Evolutionary conservation across 2,113 vertebrate genomes (phyloP).

Genomic region (Oryzias curvinotus): DNA sequence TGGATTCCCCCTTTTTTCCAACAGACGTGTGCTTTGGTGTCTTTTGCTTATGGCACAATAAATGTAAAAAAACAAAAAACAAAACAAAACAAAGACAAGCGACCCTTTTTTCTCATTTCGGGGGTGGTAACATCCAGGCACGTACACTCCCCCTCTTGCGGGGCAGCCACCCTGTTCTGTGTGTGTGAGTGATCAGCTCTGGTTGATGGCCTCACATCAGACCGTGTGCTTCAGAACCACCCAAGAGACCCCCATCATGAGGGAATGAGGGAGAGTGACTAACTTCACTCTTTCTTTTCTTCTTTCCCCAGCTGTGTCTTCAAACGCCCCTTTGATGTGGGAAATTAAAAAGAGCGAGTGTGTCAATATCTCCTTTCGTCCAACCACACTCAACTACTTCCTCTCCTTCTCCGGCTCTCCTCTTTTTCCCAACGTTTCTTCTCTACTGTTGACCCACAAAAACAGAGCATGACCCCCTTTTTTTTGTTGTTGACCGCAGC

Average conservation of each 20-base stretch:
- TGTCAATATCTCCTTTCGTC: slow-evolving; percentile 80
- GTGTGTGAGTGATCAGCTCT: slow-evolving; percentile 50
- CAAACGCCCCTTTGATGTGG: slow-evolving; percentile 84
- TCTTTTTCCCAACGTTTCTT: slow-evolving; percentile 51
- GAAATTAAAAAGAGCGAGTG: slow-evolving; percentile 79
- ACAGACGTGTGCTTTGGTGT: slow-evolving; percentile 36
- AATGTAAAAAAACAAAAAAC: slow-evolving; percentile 50
- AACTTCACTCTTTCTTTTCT: slow-evolving; percentile 85
- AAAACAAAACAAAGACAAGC: slow-evolving; percentile 56
- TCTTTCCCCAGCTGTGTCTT: slow-evolving; percentile 85
- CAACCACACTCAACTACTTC: slow-evolving; percentile 78
- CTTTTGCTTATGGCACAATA: slow-evolving; percentile 45
- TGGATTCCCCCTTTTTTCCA: slow-evolving; percentile 71
- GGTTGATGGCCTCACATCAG: slow-evolving; percentile 56
- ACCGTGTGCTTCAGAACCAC: slow-evolving; percentile 65
- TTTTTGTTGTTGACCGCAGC: slow-evolving; percentile 39
- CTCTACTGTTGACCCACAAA: slow-evolving; percentile 65
- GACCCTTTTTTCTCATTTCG: slow-evolving; percentile 15
- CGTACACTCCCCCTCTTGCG: slow-evolving; percentile 37
- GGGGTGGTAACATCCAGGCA: slow-evolving; percentile 30
- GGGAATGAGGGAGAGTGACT: slow-evolving; percentile 81
- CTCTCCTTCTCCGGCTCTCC: slow-evolving; percentile 55
- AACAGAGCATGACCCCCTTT: slow-evolving; percentile 60
- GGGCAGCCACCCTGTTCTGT: slow-evolving; percentile 38
- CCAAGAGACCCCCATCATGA: slow-evolving; percentile 80